Evolutionary conservation across 2,888 invertebrate genomes (phyloP), one percentile per base, ranked within the genome.

Genomic region (Patella ulyssiponensis): DNA sequence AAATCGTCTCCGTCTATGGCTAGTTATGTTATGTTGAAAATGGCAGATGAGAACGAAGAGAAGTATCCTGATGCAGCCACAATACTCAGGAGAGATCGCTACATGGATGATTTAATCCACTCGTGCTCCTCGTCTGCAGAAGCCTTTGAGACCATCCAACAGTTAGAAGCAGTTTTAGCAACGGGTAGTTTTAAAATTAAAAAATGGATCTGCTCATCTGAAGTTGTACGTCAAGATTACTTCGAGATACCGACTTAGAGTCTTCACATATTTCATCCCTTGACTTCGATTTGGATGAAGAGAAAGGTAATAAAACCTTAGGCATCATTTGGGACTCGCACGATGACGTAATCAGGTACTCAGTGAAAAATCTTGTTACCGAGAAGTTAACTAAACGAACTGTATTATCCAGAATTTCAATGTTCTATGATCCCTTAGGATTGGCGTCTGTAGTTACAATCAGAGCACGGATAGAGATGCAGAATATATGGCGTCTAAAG

Each of bases 1-100:
- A 78, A 75, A 53, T 27, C 75, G 12, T 78, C 78, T 15, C 75
- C 78, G n/a, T 75, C 74, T 51, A 77, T 77, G 74, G 77, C 74
- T 17, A 64, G 20, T 20, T 73, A 73, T 53, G 54, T 75, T 53
- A 73, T 79, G 56, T 52, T 77, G 11, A 54, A 69, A 9, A 74
- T 71, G 7, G 79, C 79, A 53, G 52, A 69, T 11, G 71, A 76
- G 33, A 23, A 69, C 51, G 15, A 74, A 53, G 14, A 52, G 9
- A 20, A 56, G 17, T 77, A 71, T 70, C 74, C 76, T 12, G 76
- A 79, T 15, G 76, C 76, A 52, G 44, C 79, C 27, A 58, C 52
- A 70, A 74, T 77, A 14, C 23, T 79, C n/a, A n/a, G 52, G 53
- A 27, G 69, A 52, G 77, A 79, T 69, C 23, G 79, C 7, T 77